phyloP scores from a whole-genome alignment of 2,797 vertebrate genomes.

The Acanthiza pusilla region DNA sequence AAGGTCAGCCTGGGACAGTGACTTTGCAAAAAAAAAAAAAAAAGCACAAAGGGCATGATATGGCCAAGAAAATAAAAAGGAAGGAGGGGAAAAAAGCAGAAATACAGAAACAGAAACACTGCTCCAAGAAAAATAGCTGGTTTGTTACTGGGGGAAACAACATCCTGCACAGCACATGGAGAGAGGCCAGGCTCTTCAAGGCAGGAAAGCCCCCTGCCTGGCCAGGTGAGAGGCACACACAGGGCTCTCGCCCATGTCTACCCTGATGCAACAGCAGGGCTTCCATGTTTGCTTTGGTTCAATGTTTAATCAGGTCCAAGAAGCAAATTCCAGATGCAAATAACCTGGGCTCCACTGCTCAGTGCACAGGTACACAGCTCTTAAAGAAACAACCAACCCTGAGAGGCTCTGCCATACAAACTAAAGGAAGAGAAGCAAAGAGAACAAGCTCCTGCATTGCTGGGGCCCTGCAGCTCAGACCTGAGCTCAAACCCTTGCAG shows the following conservation, averaged over 20 bases:
- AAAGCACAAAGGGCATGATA: neutral
- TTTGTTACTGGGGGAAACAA: neutral
- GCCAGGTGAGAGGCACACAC: neutral
- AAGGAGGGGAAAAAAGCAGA: neutral
- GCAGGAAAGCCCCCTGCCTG: neutral
- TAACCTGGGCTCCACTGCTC: neutral
- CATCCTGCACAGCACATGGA: neutral
- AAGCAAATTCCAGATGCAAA: neutral
- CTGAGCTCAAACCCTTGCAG: fast-evolving
- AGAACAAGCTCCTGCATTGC: neutral
- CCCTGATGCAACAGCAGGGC: neutral
- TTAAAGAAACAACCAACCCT: neutral
- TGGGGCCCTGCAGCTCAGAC: neutral
- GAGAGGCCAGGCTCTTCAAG: neutral
- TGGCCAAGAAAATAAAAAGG: neutral
- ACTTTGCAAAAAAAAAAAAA: neutral
- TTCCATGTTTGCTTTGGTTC: conserved; percentile 13
- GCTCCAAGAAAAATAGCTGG: neutral
- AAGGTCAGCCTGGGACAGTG: neutral
- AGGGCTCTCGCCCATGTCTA: neutral
- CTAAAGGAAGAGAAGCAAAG: neutral
- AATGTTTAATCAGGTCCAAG: conserved; percentile 32
- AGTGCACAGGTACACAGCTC: fast-evolving
- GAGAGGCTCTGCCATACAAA: neutral
- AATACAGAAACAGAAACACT: neutral